Evolutionary conservation across 1,140 invertebrate genomes (phyloP), one percentile per base, ranked within the genome.

Genomic region (Proctacanthus coquilletti): DNA sequence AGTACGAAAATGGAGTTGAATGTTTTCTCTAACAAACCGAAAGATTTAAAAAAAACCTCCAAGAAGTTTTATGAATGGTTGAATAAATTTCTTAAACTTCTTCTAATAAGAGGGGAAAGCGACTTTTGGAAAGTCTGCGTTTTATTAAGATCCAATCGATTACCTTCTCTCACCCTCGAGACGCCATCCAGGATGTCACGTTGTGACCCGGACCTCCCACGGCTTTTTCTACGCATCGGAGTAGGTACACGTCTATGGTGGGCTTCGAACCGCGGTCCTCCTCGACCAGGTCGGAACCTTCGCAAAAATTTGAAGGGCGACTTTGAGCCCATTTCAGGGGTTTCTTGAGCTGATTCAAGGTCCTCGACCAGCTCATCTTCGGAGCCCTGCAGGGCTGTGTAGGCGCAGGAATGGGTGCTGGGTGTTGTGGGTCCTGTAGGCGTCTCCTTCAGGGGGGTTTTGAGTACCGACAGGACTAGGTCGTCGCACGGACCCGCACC

Each of bases 221-320:
- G 52, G 23, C 65, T 63, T 41, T 69, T 69, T 36, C 63, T 46
- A 40, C 70, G 71, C 49, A 72, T 62, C 25, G 72, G 71, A 10
- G 71, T 73, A 2, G 72, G 71, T 8, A 71, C 66, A 21, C 71
- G 53, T 44, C 70, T 69, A 50, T 72, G 70, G 42, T 72, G 69
- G 0, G 68, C 64, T 45, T 72, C 66, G 45, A 67, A 70, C 20
- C 68, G 51, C 3, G 66, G 68, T 19, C 56, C 57, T 19, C 56
- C 58, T 23, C 53, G 49, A 34, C 39, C 37, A 39, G 39, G 18
- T 1, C 65, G 55, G 34, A 69, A 57, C n/a, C 64, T 53, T 17
- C 66, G 57, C 14, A 70, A 49, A 42, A 70, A 70, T 10, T 64
- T 65, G 41, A 49, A 57, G 50, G 15, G 52, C 36, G 18, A 41